Evolutionary conservation across 2,888 invertebrate genomes (phyloP).

Genomic region (Amblyteles armatorius): DNA sequence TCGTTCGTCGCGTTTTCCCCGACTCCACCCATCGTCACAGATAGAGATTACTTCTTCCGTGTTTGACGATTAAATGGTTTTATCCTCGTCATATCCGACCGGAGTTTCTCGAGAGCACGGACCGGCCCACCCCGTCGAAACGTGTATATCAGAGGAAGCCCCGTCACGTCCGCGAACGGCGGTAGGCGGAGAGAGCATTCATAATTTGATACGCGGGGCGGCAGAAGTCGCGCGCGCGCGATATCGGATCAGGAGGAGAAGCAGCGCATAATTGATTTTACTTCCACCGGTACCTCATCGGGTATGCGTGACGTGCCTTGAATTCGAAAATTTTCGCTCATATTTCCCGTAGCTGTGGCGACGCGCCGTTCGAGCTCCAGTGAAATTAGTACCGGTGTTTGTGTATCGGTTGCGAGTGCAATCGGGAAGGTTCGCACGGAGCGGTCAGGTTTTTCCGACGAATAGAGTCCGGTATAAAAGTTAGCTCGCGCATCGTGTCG

Average conservation of each 20-base stretch:
- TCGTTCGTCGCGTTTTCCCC: conserved; percentile 11
- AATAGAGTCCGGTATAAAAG: conserved; percentile 34
- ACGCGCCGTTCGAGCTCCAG: background rate
- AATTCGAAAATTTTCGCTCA: conserved; percentile 23
- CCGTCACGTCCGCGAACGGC: conserved; percentile 23
- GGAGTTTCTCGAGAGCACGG: background rate
- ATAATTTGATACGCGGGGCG: conserved; percentile 29
- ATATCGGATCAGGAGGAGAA: conserved; percentile 42
- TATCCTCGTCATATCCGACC: conserved; percentile 1
- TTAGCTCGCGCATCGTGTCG: conserved; percentile 12
- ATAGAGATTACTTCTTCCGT: conserved; percentile 1
- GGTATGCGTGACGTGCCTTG: conserved; percentile 37
- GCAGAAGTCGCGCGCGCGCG: conserved; percentile 22
- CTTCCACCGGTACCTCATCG: conserved; percentile 38
- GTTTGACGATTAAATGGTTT: conserved; percentile 10
- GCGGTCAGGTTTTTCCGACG: conserved; percentile 50
- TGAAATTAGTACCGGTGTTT: background rate
- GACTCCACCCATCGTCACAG: background rate
- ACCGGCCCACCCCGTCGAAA: background rate
- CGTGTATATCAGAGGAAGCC: conserved; percentile 3
- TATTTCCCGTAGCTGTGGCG: background rate
- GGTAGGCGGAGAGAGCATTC: background rate
- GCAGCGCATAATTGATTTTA: conserved; percentile 55
- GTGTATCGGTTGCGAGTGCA: background rate
- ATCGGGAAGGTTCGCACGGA: background rate